These are phyloP conservation scores for Lamprotornis superbus DNA, from an alignment of 2,113 vertebrate genomes.

Conservation along the genomic window DNA sequence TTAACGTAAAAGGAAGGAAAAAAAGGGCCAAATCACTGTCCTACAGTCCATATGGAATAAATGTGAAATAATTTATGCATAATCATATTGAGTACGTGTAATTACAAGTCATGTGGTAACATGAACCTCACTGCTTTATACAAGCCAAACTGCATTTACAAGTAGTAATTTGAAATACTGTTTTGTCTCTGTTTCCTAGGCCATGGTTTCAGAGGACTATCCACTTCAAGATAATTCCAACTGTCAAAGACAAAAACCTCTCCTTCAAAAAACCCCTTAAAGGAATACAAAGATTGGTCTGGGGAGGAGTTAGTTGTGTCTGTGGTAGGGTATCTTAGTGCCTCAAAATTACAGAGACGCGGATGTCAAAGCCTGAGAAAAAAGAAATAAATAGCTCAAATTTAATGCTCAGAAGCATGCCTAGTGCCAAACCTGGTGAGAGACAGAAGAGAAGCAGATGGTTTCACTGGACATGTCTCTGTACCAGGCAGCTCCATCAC, in stretches of 20 bases:
- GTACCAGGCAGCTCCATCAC: neutral
- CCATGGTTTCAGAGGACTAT: neutral
- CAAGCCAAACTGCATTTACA: neutral
- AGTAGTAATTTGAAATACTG: neutral
- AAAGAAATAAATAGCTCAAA: neutral
- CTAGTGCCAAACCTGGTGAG: neutral
- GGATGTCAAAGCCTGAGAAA: neutral
- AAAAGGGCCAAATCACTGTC: neutral
- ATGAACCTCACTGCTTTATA: neutral
- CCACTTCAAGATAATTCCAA: neutral
- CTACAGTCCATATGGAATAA: neutral
- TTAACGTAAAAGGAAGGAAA: neutral
- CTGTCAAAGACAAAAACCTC: neutral
- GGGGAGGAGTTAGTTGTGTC: neutral
- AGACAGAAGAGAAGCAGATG: neutral
- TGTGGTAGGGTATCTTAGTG: neutral
- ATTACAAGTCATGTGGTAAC: neutral
- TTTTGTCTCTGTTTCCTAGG: neutral
- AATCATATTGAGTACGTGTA: neutral
- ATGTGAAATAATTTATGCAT: neutral
- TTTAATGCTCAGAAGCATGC: neutral
- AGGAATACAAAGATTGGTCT: rapidly evolving
- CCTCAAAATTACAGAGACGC: neutral
- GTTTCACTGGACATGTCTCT: neutral
- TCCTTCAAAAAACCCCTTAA: neutral